phyloP scores from a whole-genome alignment of 2,888 invertebrate genomes.

The Agrotis clavis region DNA sequence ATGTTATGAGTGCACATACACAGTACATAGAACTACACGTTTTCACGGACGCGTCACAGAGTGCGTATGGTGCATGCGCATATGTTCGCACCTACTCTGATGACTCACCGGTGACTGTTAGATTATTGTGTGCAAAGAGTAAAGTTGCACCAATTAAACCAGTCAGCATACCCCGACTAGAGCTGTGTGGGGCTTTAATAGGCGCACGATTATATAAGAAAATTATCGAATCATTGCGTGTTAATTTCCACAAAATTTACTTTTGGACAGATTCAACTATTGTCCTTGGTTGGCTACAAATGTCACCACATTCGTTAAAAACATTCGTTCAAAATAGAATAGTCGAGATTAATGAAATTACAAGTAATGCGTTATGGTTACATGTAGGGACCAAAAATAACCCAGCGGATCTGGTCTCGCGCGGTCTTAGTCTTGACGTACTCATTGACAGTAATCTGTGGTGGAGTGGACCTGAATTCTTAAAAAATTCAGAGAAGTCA shows the following conservation, averaged over 20 bases:
- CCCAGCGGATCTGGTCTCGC: conserved; percentile 1
- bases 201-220: too few relatives aligned
- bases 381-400: conserved; percentile 2
- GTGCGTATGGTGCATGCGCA: too few relatives aligned
- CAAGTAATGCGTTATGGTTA: neutral
- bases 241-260: neutral
- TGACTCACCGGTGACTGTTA: too few relatives aligned
- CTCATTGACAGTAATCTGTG: neutral
- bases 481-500: neutral
- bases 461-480: neutral
- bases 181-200: too few relatives aligned
- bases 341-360: neutral
- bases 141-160: too few relatives aligned
- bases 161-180: too few relatives aligned
- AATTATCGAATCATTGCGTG: too few relatives aligned
- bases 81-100: too few relatives aligned
- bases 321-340: neutral
- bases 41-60: too few relatives aligned
- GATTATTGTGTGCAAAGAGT: too few relatives aligned
- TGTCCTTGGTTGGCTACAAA: neutral
- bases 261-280: conserved; percentile 8
- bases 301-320: neutral
- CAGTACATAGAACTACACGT: too few relatives aligned
- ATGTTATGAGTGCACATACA: too few relatives aligned
- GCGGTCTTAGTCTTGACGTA: neutral